Evolutionary conservation across 2,888 invertebrate genomes (phyloP).

Genomic region (Standfussiana lucernea): DNA sequence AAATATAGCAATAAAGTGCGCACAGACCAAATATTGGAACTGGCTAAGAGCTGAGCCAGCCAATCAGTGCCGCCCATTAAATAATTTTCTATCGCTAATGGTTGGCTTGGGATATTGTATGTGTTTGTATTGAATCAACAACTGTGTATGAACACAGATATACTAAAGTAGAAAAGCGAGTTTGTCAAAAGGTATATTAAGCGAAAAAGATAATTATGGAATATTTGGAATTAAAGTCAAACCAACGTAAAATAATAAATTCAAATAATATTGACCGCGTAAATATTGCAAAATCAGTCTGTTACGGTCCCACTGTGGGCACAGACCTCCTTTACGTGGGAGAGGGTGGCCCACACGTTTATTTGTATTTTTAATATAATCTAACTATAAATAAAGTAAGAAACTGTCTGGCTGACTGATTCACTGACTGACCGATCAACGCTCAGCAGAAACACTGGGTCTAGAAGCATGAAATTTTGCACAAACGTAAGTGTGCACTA

Average conservation of each 20-base stretch:
- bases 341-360: neutral
- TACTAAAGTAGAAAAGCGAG: neutral
- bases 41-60: constrained; percentile 44
- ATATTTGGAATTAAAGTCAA: neutral
- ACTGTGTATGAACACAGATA: constrained; percentile 21
- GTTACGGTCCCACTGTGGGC: too few species aligned
- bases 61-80: constrained; percentile 57
- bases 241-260: neutral
- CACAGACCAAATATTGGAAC: constrained; percentile 53
- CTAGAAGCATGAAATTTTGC: too few species aligned
- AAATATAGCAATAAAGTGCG: constrained; percentile 45
- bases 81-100: constrained; percentile 55
- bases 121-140: constrained; percentile 26
- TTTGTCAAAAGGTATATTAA: neutral
- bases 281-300: neutral
- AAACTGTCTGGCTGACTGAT: too few species aligned
- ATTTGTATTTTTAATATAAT: neutral
- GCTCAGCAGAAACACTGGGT: too few species aligned
- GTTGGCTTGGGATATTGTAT: constrained; percentile 21
- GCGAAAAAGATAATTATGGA: neutral
- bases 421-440: too few species aligned
- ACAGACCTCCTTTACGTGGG: too few species aligned
- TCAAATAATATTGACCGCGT: too few species aligned
- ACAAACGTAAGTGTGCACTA: too few species aligned
- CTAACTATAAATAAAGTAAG: too few species aligned